Percentiles rank a stretch among this genome's conserved stretches.
Evolutionary conservation across 2,888 invertebrate genomes (phyloP).

Genomic region (Dioctria rufipes): DNA sequence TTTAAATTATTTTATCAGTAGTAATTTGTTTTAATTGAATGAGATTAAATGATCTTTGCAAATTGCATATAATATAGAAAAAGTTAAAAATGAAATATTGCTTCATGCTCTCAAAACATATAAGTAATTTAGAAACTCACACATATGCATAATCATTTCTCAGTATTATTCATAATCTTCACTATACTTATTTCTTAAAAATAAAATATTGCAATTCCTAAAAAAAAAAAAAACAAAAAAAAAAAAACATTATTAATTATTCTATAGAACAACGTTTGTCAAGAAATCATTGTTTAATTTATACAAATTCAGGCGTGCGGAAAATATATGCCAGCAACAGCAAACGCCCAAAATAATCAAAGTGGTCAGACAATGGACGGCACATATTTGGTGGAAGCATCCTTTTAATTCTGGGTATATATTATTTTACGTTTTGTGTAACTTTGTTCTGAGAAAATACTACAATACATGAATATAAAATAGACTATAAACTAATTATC

Average conservation of each 20-base stretch:
- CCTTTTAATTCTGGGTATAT: constrained; percentile 75
- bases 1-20: too few species aligned
- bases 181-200: too few species aligned
- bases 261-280: neutral
- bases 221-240: neutral
- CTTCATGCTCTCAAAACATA: too few species aligned
- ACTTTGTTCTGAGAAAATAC: neutral
- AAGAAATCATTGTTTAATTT: neutral
- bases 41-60: too few species aligned
- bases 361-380: constrained; percentile 88
- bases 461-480: too few species aligned
- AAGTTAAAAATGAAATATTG: too few species aligned
- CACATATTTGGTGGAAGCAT: constrained; percentile 88
- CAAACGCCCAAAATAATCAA: constrained; percentile 85
- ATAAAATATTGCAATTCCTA: neutral
- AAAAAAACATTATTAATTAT: constrained; percentile 1
- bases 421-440: neutral
- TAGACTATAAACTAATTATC: too few species aligned
- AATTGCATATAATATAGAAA: too few species aligned
- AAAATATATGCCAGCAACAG: constrained; percentile 89
- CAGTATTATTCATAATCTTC: too few species aligned
- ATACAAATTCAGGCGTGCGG: constrained; percentile 79
- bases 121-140: constrained; percentile 9
- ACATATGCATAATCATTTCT: neutral
- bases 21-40: too few species aligned